These are phyloP conservation scores for Phyllotreta striolata DNA, from an alignment of 2,888 invertebrate genomes.

Conservation along the genomic window DNA sequence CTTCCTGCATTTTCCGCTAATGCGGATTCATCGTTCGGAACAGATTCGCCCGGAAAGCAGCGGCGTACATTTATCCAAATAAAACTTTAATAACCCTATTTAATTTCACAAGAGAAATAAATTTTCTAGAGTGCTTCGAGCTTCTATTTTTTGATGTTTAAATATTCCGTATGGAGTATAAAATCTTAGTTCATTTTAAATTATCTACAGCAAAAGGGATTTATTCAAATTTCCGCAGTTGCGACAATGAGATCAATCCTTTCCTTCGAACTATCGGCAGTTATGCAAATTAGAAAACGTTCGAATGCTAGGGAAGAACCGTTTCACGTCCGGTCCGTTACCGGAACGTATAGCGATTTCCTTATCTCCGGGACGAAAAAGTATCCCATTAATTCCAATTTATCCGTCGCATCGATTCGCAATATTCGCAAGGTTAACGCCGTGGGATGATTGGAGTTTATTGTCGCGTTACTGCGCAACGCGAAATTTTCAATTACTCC, in stretches of 20 bases:
- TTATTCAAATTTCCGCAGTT: background rate
- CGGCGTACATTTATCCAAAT: background rate
- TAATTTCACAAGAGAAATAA: background rate
- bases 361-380: slow-evolving; percentile 4
- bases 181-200: too few species aligned
- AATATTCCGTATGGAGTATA: too few species aligned
- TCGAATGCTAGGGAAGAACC: slow-evolving; percentile 2
- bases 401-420: background rate
- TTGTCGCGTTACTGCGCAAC: too few species aligned
- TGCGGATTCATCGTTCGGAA: background rate
- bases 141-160: background rate
- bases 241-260: slow-evolving; percentile 7
- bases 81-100: background rate
- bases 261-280: slow-evolving; percentile 5
- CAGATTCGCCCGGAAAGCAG: background rate
- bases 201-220: too few species aligned
- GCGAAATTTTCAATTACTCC: too few species aligned
- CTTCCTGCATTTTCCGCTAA: slow-evolving; percentile 15
- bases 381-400: background rate
- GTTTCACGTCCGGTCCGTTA: slow-evolving; percentile 3
- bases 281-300: slow-evolving; percentile 10
- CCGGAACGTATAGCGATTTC: slow-evolving; percentile 5
- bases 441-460: too few species aligned
- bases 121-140: too few species aligned
- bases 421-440: too few species aligned